These are phyloP conservation scores for Ladona fulva DNA, from an alignment of 1,140 invertebrate species.

Conservation along the genomic window DNA sequence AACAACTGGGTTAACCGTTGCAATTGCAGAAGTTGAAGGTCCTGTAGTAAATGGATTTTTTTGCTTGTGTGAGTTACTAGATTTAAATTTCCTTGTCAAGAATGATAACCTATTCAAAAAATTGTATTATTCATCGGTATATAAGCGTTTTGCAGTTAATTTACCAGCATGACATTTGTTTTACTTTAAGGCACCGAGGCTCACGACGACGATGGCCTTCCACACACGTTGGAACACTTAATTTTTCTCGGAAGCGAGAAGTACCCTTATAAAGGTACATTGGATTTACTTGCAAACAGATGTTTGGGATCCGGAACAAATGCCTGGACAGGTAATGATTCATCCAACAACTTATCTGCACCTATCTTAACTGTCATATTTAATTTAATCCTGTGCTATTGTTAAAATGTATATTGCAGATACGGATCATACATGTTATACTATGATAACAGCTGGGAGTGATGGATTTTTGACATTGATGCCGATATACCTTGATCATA, in stretches of 20 bases:
- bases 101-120: not conserved
- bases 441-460: conserved; percentile 74
- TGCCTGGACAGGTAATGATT: conserved; percentile 52
- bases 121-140: conserved; percentile 1
- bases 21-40: conserved; percentile 74
- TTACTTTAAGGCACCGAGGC: conserved; percentile 70
- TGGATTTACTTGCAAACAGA: conserved; percentile 80
- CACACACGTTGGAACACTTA: conserved; percentile 86
- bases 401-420: conserved; percentile 41
- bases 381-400: conserved; percentile 15
- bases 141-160: not conserved
- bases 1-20: conserved; percentile 66
- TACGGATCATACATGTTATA: conserved; percentile 82
- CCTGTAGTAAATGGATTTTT: conserved; percentile 81
- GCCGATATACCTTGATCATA: conserved; percentile 84
- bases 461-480: conserved; percentile 80
- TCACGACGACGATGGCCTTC: conserved; percentile 82
- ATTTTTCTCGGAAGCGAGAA: conserved; percentile 84
- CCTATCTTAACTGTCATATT: conserved; percentile 16
- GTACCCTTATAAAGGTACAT: conserved; percentile 82
- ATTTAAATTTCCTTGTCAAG: conserved; percentile 19
- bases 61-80: conserved; percentile 57
- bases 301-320: conserved; percentile 86
- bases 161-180: conserved; percentile 12
- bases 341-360: conserved; percentile 22